These are phyloP conservation scores for Leguminivora glycinivorella DNA, from an alignment of 1,140 invertebrate genomes.

Conservation along the genomic window DNA sequence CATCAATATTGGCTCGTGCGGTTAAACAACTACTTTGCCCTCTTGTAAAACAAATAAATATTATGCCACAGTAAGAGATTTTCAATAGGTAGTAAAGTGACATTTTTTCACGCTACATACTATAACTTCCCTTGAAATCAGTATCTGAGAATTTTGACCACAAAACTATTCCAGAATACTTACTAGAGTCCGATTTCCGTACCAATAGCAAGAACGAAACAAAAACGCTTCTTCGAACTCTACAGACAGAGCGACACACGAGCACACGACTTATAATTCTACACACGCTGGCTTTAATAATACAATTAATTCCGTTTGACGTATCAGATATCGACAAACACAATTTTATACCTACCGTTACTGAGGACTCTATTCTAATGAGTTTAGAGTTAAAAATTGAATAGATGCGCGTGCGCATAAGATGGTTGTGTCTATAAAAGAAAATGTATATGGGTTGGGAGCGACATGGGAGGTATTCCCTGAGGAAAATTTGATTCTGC, in stretches of 20 bases:
- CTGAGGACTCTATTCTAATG: constrained; percentile 33
- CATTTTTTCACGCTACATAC: background rate
- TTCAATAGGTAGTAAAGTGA: background rate
- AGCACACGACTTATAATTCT: constrained; percentile 55
- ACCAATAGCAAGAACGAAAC: constrained; percentile 32
- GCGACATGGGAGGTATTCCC: constrained; percentile 64
- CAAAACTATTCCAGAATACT: background rate
- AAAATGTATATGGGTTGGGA: constrained; percentile 51
- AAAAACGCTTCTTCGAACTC: constrained; percentile 61
- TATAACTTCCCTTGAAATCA: background rate
- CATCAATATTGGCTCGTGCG: no score
- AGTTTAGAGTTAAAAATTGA: constrained; percentile 39
- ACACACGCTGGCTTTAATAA: constrained; percentile 63
- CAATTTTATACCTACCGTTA: constrained; percentile 34
- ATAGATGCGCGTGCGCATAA: constrained; percentile 31
- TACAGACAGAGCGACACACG: constrained; percentile 54
- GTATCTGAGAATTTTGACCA: background rate
- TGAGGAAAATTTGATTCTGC: constrained; percentile 55
- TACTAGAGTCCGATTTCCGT: constrained; percentile 6
- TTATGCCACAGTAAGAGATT: no score
- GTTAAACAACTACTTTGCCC: no score
- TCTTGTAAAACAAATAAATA: no score
- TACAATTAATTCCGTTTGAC: constrained; percentile 74
- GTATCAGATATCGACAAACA: constrained; percentile 56
- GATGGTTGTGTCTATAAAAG: constrained; percentile 55